These are phyloP conservation scores for Gnathonemus echidnorhynchus DNA, from an alignment of 2,113 vertebrate genomes.

Conservation along the genomic window DNA sequence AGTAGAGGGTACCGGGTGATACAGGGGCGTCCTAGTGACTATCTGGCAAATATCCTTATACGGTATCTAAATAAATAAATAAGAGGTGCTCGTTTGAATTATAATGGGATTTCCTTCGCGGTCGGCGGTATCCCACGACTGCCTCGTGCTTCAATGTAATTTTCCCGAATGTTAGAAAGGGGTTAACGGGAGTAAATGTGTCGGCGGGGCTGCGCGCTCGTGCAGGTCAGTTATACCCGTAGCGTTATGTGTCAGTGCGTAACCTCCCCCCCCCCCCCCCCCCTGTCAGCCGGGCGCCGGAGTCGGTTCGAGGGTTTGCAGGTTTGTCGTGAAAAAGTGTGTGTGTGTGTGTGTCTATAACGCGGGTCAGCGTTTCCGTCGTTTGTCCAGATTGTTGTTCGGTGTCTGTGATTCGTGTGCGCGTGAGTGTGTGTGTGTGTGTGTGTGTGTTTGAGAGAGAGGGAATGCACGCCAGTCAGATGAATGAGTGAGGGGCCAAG, in stretches of 20 bases:
- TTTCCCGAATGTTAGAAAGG: neutral
- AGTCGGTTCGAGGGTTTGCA: neutral
- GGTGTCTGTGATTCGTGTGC: conserved; percentile 7
- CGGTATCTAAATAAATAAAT: neutral
- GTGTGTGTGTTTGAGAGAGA: neutral
- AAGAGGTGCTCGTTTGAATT: neutral
- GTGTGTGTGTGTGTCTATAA: neutral
- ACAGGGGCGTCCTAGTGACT: conserved; percentile 18
- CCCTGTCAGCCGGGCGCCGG: neutral
- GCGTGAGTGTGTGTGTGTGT: neutral
- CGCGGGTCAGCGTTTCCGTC: conserved; percentile 18
- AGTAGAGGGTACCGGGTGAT: conserved; percentile 26
- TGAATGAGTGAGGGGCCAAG: neutral
- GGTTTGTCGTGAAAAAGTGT: neutral
- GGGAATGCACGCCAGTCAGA: neutral
- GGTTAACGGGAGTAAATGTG: neutral
- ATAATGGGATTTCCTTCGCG: neutral
- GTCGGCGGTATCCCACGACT: neutral
- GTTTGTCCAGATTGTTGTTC: conserved; percentile 20
- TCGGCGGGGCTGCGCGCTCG: neutral
- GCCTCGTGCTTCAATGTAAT: neutral
- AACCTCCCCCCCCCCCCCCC: neutral
- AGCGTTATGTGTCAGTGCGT: neutral
- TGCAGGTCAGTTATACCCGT: neutral
- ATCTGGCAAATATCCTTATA: neutral